These are phyloP conservation scores for Chrysopa pallens DNA, from an alignment of 1,140 invertebrate genomes.

Conservation along the genomic window DNA sequence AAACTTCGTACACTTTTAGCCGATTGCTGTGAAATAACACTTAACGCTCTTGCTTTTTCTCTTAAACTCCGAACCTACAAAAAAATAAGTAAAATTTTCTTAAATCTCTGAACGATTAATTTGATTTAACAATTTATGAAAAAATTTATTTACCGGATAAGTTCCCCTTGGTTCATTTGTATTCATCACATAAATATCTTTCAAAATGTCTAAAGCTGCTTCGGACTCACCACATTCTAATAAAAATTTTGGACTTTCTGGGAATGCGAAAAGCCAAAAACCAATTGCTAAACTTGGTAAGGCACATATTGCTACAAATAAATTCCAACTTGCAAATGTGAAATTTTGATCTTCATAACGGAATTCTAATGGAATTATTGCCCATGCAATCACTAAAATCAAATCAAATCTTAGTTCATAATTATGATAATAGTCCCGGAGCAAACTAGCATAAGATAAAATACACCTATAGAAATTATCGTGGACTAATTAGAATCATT, in stretches of 20 bases:
- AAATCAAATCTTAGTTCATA: constrained; percentile 4
- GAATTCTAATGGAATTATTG: constrained; percentile 46
- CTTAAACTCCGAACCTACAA: constrained; percentile 42
- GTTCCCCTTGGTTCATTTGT: constrained; percentile 42
- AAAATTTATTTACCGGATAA: constrained; percentile 37
- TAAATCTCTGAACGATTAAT: too few relatives aligned
- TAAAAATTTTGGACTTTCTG: constrained; percentile 73
- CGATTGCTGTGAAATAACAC: constrained; percentile 33
- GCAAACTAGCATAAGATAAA: background rate
- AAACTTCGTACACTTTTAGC: constrained; percentile 34
- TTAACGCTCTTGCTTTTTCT: constrained; percentile 43
- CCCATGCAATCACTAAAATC: constrained; percentile 46
- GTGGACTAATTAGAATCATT: too few relatives aligned
- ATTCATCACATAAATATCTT: constrained; percentile 47
- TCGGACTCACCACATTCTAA: constrained; percentile 56
- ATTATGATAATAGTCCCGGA: constrained; percentile 1
- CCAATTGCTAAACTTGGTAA: constrained; percentile 40
- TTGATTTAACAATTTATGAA: too few relatives aligned
- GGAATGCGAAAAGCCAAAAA: constrained; percentile 54
- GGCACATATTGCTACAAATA: constrained; percentile 49
- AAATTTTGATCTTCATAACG: constrained; percentile 31
- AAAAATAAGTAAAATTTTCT: too few relatives aligned
- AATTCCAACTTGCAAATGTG: constrained; percentile 54
- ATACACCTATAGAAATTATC: background rate
- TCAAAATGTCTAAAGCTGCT: constrained; percentile 46